Conservation (phyloP, 1,140 invertebrate species). For the Oppia nitens region DNA sequence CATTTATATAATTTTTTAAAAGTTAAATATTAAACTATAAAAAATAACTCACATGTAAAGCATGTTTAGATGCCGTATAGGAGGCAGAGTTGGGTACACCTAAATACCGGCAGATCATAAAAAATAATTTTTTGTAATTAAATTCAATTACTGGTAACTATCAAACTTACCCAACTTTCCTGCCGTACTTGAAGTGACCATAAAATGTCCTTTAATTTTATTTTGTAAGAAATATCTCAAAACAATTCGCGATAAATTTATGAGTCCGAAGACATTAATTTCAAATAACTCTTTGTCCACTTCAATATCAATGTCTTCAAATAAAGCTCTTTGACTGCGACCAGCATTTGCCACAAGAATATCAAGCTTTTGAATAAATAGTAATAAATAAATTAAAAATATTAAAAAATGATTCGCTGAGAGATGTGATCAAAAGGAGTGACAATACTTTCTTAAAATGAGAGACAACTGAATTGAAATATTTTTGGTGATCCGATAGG, state of each 20-base stretch:
- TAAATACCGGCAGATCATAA: conserved; percentile 18
- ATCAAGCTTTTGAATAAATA: conserved; percentile 38
- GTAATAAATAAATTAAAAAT: neutral
- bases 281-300: conserved; percentile 64
- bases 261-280: conserved; percentile 55
- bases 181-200: conserved; percentile 51
- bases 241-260: conserved; percentile 50
- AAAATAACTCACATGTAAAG: conserved; percentile 37
- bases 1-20: neutral
- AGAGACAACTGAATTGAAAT: conserved; percentile 44
- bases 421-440: neutral
- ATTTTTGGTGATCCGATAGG: conserved; percentile 40
- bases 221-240: conserved; percentile 43
- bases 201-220: conserved; percentile 41
- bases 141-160: neutral
- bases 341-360: conserved; percentile 67
- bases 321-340: conserved; percentile 54
- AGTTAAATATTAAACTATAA: neutral
- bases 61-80: conserved; percentile 62
- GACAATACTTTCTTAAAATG: conserved; percentile 39
- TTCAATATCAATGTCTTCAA: conserved; percentile 51
- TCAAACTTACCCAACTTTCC: conserved; percentile 28
- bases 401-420: neutral
- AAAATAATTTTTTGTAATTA: neutral
- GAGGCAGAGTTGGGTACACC: conserved; percentile 50